Evolutionary conservation across 2,797 vertebrate species (phyloP).

Genomic region (Coregonus sp.): DNA sequence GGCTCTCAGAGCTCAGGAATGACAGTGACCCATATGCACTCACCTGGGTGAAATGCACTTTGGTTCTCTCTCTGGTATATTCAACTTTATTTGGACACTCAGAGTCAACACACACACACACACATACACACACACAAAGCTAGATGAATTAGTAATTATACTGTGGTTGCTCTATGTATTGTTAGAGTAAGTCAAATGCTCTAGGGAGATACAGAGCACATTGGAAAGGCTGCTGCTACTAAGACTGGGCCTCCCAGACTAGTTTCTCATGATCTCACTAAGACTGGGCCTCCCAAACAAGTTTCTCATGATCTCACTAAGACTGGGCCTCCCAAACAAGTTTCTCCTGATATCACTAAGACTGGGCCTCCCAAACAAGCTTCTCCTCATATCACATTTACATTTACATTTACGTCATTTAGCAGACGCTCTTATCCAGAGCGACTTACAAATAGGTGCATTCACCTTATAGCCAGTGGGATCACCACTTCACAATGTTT

Average conservation of each 20-base stretch:
- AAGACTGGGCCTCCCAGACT: background rate
- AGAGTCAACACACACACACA: background rate
- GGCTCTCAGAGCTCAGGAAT: background rate
- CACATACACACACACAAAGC: background rate
- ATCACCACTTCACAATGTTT: too few relatives aligned
- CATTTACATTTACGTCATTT: too few relatives aligned
- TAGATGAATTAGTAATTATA: conserved; percentile 17
- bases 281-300: too few relatives aligned
- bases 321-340: background rate
- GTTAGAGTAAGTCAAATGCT: background rate
- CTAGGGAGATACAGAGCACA: conserved; percentile 5
- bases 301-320: too few relatives aligned
- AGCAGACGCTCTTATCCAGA: too few relatives aligned
- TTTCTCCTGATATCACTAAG: background rate
- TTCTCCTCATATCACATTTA: too few relatives aligned
- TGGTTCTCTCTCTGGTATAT: conserved; percentile 2
- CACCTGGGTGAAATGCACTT: background rate
- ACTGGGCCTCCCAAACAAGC: too few relatives aligned
- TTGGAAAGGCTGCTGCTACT: too few relatives aligned
- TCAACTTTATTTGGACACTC: conserved; percentile 12
- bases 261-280: background rate
- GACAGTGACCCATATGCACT: background rate
- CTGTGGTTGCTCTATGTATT: conserved; percentile 8
- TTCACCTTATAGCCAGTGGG: too few relatives aligned
- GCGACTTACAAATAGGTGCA: too few relatives aligned